Evolutionary conservation across 2,888 invertebrate species (phyloP).

Genomic region (Eudasyphora cyanicolor): DNA sequence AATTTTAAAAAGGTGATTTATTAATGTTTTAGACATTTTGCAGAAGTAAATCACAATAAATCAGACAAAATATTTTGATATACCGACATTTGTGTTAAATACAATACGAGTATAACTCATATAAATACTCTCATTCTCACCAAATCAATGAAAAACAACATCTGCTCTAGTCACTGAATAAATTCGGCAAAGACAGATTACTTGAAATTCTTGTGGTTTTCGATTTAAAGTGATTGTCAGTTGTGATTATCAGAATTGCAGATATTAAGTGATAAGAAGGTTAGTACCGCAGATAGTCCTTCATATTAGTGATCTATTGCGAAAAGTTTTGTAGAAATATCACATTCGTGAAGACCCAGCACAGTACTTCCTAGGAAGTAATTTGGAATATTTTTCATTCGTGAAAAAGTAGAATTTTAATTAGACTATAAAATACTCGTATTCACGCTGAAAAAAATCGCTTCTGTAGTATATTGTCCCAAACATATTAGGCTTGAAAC

Average conservation of each 20-base stretch:
- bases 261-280: too few relatives aligned
- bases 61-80: conserved; percentile 39
- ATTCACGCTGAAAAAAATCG: too few relatives aligned
- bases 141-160: neutral
- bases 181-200: neutral
- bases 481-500: too few relatives aligned
- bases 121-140: too few relatives aligned
- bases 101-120: neutral
- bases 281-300: neutral
- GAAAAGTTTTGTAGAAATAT: too few relatives aligned
- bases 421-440: too few relatives aligned
- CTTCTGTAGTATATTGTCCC: too few relatives aligned
- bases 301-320: neutral
- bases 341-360: too few relatives aligned
- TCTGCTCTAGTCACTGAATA: neutral
- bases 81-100: conserved; percentile 31
- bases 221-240: neutral
- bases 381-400: too few relatives aligned
- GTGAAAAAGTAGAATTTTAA: too few relatives aligned
- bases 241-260: neutral
- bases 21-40: conserved; percentile 37
- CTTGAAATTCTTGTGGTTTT: neutral
- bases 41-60: conserved; percentile 37
- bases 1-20: conserved; percentile 39
- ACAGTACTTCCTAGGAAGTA: too few relatives aligned